These are phyloP conservation scores for Ceratosolen solmsi DNA, from an alignment of 1,140 invertebrate species.

Conservation along the genomic window DNA sequence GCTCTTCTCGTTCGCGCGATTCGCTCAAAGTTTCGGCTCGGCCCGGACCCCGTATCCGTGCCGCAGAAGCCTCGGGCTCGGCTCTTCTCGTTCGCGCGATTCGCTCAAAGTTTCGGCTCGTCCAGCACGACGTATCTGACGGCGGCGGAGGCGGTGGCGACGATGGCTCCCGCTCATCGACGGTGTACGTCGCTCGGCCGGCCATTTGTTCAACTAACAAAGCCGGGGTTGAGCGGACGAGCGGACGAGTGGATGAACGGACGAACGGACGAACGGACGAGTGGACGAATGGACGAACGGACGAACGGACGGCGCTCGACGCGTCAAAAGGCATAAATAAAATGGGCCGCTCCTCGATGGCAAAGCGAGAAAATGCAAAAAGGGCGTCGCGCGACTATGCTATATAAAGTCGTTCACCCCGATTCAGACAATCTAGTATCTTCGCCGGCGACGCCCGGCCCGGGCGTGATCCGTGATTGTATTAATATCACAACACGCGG, in stretches of 20 bases:
- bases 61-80: too few relatives aligned
- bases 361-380: constrained; percentile 7
- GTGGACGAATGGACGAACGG: background rate
- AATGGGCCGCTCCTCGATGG: too few relatives aligned
- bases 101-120: background rate
- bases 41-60: background rate
- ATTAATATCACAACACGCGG: constrained; percentile 74
- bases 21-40: background rate
- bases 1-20: too few relatives aligned
- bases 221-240: too few relatives aligned
- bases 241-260: too few relatives aligned
- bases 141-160: background rate
- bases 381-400: constrained; percentile 54
- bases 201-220: background rate
- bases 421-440: constrained; percentile 75
- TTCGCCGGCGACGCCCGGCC: constrained; percentile 69
- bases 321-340: too few relatives aligned
- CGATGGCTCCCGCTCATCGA: too few relatives aligned
- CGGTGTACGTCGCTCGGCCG: background rate
- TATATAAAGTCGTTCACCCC: constrained; percentile 75
- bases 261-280: too few relatives aligned
- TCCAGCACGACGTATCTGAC: too few relatives aligned
- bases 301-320: too few relatives aligned
- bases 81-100: too few relatives aligned
- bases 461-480: constrained; percentile 74